A percentile compares a stretch with the other conserved stretches of the same genome.
phyloP scores from a whole-genome alignment of 1,140 invertebrate genomes.

The Lepidurus apus region DNA sequence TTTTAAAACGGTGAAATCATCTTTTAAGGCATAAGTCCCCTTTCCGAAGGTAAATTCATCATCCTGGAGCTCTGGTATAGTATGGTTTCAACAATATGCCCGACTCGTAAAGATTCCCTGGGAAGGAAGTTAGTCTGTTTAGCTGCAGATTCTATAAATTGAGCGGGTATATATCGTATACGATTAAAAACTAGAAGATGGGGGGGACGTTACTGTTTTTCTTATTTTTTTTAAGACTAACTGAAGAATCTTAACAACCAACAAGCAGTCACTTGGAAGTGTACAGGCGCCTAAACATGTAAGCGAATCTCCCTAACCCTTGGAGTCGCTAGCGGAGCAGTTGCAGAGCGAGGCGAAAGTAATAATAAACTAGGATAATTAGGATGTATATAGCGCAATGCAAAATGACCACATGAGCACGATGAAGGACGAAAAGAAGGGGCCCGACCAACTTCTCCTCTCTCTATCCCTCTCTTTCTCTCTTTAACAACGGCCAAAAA shows the following conservation, averaged over 20 bases:
- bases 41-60: no score
- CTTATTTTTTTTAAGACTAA: background rate
- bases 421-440: conserved; percentile 12
- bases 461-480: background rate
- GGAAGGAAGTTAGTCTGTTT: no score
- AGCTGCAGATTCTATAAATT: no score
- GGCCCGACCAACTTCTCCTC: background rate
- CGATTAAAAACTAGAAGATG: no score
- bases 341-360: conserved; percentile 18
- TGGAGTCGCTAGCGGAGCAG: conserved; percentile 20
- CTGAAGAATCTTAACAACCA: background rate
- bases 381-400: conserved; percentile 8
- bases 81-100: no score
- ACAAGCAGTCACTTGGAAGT: background rate
- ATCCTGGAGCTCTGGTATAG: no score
- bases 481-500: background rate
- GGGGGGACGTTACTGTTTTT: no score
- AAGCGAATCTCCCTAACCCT: background rate
- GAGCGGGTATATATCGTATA: no score
- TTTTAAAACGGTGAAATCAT: no score
- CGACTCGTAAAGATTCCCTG: no score
- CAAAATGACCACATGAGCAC: conserved; percentile 19
- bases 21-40: no score
- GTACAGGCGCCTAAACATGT: background rate
- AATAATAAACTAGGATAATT: conserved; percentile 20